Evolutionary conservation across 2,113 vertebrate genomes (phyloP).

Genomic region (Gasterosteus aculeatus): DNA sequence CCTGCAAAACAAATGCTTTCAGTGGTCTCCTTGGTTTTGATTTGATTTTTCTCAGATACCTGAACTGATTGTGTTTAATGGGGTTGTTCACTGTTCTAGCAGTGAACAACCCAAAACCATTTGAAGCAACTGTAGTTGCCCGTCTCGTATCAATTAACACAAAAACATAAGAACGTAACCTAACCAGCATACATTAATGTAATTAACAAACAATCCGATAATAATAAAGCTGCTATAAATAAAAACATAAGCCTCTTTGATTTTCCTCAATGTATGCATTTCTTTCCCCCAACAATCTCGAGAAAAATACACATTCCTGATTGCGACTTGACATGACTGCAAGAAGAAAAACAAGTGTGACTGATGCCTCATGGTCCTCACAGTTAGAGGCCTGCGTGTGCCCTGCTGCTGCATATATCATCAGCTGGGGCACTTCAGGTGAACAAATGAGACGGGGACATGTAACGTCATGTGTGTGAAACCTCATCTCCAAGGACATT

Average conservation of each 20-base stretch:
- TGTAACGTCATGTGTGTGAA: not conserved
- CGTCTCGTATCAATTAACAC: not conserved
- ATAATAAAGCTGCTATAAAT: not conserved
- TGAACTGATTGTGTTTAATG: not conserved
- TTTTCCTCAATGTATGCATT: not conserved
- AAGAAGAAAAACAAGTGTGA: constrained; percentile 40
- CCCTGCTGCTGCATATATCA: not conserved
- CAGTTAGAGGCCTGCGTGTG: constrained; percentile 26
- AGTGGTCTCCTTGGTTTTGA: constrained; percentile 1
- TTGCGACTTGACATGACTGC: constrained; percentile 31
- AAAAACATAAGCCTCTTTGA: not conserved
- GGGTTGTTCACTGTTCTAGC: not conserved
- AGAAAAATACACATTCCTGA: not conserved
- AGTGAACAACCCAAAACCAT: not conserved
- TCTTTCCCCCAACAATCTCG: not conserved
- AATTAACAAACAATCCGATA: not conserved
- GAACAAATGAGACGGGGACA: not conserved
- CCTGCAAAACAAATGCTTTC: constrained; percentile 34
- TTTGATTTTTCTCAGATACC: not conserved
- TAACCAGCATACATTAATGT: not conserved
- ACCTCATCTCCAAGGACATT: not conserved
- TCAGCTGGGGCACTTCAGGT: not conserved
- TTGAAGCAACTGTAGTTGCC: not conserved
- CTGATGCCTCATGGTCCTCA: constrained; percentile 25
- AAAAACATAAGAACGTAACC: not conserved